phyloP scores from a whole-genome alignment of 2,888 invertebrate species.

The Drosophila maculinotata region DNA sequence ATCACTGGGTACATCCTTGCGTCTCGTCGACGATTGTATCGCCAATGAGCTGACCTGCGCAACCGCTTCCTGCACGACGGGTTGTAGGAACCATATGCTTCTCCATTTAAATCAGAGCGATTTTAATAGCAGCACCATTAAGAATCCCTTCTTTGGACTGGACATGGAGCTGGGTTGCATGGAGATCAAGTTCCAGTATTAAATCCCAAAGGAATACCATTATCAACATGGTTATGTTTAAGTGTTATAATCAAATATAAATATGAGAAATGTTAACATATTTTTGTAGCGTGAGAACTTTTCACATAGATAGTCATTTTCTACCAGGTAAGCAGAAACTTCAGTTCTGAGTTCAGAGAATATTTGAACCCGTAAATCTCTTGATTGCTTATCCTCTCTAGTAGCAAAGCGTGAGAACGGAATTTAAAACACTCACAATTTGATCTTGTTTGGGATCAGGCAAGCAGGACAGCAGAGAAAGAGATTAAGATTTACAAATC shows the following conservation, averaged over 20 bases:
- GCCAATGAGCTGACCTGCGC: conserved; percentile 34
- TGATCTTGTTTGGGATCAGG: conserved; percentile 9
- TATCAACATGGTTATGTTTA: too few species aligned
- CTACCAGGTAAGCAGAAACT: too few species aligned
- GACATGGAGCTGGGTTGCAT: conserved; percentile 34
- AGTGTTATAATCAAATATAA: too few species aligned
- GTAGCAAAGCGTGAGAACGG: too few species aligned
- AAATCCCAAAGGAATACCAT: too few species aligned
- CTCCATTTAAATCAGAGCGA: conserved; percentile 22
- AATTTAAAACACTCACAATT: too few species aligned
- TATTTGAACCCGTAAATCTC: too few species aligned
- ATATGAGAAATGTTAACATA: too few species aligned
- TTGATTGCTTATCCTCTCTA: too few species aligned
- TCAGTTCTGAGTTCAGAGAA: too few species aligned
- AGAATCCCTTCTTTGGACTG: conserved; percentile 51
- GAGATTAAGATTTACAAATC: not conserved
- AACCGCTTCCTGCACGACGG: conserved; percentile 20
- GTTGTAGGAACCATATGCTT: conserved; percentile 45
- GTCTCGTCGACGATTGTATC: conserved; percentile 53
- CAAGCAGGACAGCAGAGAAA: conserved; percentile 7
- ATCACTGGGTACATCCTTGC: conserved; percentile 7
- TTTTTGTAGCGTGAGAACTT: too few species aligned
- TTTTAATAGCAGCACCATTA: conserved; percentile 41
- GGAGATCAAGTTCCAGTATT: conserved; percentile 46
- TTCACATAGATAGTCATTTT: too few species aligned